Base-by-base conservation (phyloP, 53 echinoderm and acorn worm genomes). In the Arbacia lixula region DNA sequence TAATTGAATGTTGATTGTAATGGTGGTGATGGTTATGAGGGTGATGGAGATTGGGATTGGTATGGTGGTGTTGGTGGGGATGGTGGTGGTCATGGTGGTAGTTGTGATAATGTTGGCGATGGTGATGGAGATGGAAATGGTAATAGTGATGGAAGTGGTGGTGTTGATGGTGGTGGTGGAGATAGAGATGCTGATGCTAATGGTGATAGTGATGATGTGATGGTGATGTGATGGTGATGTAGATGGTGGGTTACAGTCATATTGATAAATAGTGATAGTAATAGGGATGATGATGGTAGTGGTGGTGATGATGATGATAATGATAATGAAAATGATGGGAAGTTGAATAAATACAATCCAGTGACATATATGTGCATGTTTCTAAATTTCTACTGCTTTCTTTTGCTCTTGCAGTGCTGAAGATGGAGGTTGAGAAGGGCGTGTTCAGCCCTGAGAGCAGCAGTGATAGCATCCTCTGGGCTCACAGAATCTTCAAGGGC, bases 401-500 rank as follows among this genome's bases (percentile, higher is more conserved):
- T 9, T 60, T n/a, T 60, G 6, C n/a, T 11, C 46, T 46, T 17
- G 4, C 83, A 83, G 83, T 83, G 52, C 53, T 83, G 12, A 66
- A 94, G 80, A 92, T 84, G 67, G 98, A 98, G 76, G 86, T 92
- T 3, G 94, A 94, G 55, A 87, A 98, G 53, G 98, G 94, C 11
- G 92, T 94, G 10, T 94, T 98, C 60, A 87, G 89, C 21, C 93
- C 98, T 3, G 86, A 90, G 60, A 94, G 92, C 41, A 41, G 61
- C 36, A 98, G 91, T 22, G 98, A 98, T 20, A 94, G 90, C 9
- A 84, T 89, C 65, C 84, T 98, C 72, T 98, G 98, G 98, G 43
- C 90, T 11, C 92, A 94, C 57, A 72, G 98, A 36, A 82, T 87
- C 69, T 92, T 98, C 85, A 88, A 83, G 22, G 86, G 87, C 60